Evolutionary conservation across 2,113 vertebrate genomes (phyloP).

Genomic region (Mohoua ochrocephala): DNA sequence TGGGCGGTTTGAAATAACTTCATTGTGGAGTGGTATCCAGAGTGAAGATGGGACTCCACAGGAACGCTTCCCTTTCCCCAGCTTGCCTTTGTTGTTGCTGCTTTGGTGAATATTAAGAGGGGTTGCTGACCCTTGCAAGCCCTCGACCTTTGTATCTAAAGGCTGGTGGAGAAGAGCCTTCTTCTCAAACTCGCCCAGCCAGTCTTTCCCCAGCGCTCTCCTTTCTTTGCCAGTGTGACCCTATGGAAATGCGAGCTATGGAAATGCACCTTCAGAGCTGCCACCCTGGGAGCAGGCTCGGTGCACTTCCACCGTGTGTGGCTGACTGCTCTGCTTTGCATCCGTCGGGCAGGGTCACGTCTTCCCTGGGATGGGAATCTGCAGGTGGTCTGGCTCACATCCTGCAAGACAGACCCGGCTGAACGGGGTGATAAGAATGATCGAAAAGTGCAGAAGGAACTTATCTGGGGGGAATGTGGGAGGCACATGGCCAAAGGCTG

Average conservation of each 20-base stretch:
- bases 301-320: background rate
- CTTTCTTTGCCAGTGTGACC: slow-evolving; percentile 10
- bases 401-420: background rate
- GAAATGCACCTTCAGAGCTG: slow-evolving; percentile 31
- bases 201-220: background rate
- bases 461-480: background rate
- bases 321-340: background rate
- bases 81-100: slow-evolving; percentile 51
- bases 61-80: slow-evolving; percentile 64
- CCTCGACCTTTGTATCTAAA: slow-evolving; percentile 48
- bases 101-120: slow-evolving; percentile 61
- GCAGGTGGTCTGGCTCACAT: background rate
- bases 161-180: slow-evolving; percentile 34
- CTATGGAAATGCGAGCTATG: slow-evolving; percentile 34
- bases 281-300: background rate
- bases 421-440: background rate
- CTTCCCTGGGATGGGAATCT: background rate
- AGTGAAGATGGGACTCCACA: slow-evolving; percentile 59
- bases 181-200: background rate
- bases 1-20: slow-evolving; percentile 39
- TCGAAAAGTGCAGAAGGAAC: background rate
- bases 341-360: background rate
- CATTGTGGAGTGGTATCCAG: slow-evolving; percentile 57
- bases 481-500: background rate
- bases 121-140: slow-evolving; percentile 62